Conservation (phyloP, 2,888 invertebrate species). For the Cephus spinipes region DNA sequence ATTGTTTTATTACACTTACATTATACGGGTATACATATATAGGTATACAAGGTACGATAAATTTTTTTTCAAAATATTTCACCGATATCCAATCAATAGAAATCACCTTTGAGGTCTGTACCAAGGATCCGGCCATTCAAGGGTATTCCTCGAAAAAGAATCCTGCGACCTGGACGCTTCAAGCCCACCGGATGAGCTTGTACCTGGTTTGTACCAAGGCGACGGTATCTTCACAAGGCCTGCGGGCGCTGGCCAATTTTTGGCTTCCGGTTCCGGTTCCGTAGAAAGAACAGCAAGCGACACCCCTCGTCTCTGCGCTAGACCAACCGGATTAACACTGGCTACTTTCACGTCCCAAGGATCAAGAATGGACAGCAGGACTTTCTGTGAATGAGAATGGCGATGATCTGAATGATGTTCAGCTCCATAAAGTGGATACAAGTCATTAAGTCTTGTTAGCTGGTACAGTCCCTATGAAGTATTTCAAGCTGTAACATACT, state of each 20-base stretch:
- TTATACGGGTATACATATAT: no score
- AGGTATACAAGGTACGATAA: not conserved
- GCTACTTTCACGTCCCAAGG: conserved; percentile 63
- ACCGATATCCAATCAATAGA: not conserved
- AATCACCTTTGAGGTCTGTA: conserved; percentile 30
- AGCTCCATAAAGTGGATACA: not conserved
- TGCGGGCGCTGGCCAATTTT: conserved; percentile 20
- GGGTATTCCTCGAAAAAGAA: not conserved
- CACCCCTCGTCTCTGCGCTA: conserved; percentile 53
- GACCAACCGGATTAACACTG: conserved; percentile 58
- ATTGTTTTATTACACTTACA: no score
- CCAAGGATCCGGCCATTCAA: conserved; percentile 28
- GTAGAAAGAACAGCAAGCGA: not conserved
- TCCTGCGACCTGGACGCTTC: not conserved
- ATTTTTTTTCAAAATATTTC: no score
- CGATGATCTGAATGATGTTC: not conserved
- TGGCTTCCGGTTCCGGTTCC: not conserved
- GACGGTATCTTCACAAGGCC: conserved; percentile 49
- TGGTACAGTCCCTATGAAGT: not conserved
- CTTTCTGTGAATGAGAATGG: conserved; percentile 38
- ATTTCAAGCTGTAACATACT: not conserved
- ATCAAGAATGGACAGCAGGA: conserved; percentile 61
- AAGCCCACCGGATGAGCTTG: conserved; percentile 11
- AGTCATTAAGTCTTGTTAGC: conserved; percentile 15
- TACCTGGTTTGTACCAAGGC: conserved; percentile 59